A percentile compares a stretch with the other conserved stretches of the same genome.
phyloP scores from a whole-genome alignment of 2,797 vertebrate species.

The Characodon lateralis region DNA sequence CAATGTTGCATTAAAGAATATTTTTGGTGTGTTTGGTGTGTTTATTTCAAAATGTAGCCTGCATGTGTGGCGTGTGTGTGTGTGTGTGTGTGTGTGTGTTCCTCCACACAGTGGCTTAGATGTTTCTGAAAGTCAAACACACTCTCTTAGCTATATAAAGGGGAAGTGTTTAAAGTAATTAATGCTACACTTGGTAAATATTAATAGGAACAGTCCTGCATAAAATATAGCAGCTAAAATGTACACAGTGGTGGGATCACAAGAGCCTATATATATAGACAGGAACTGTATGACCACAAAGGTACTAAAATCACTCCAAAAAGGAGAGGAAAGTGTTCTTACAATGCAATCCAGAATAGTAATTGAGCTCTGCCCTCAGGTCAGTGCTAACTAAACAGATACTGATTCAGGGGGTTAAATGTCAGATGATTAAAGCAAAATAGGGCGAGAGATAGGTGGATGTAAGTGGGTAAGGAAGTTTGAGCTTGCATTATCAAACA shows the following conservation, averaged over 20 bases:
- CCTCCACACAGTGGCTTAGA: constrained; percentile 74
- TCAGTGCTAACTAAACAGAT: constrained; percentile 46
- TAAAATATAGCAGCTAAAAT: constrained; percentile 96
- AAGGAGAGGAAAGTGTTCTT: constrained; percentile 21
- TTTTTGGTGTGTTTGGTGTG: constrained; percentile 27
- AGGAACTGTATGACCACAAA: constrained; percentile 38
- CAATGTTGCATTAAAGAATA: constrained; percentile 25
- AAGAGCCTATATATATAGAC: constrained; percentile 91
- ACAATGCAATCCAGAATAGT: constrained; percentile 37
- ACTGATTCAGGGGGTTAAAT: constrained; percentile 61
- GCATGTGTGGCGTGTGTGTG: constrained; percentile 8
- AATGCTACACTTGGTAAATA: constrained; percentile 98
- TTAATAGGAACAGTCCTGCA: constrained; percentile 95
- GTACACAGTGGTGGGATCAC: constrained; percentile 93
- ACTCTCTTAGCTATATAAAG: constrained; percentile 83
- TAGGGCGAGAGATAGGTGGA: background rate
- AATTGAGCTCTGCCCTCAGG: constrained; percentile 64
- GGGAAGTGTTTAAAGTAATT: constrained; percentile 94
- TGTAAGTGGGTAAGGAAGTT: constrained; percentile 21
- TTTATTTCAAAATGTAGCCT: constrained; percentile 23
- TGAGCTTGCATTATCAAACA: constrained; percentile 30
- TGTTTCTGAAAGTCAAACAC: constrained; percentile 89
- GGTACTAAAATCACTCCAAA: constrained; percentile 28
- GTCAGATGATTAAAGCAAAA: constrained; percentile 70
- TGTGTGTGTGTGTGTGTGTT: background rate